Conservation (phyloP, 2,888 invertebrate genomes). For the Odontocerum albicorne region DNA sequence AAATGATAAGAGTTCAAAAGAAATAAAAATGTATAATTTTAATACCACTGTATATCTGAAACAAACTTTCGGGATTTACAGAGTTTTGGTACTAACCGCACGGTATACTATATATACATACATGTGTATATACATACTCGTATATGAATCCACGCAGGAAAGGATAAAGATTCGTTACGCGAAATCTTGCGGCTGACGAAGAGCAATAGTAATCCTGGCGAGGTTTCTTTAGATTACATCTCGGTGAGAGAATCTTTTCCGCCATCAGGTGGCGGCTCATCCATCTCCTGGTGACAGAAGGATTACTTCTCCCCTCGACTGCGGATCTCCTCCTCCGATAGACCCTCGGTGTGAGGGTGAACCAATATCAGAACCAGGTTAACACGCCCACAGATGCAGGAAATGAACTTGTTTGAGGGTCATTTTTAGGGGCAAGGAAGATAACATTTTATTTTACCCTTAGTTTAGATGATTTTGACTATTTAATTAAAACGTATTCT, state of each 20-base stretch:
- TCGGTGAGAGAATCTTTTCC: constrained; percentile 32
- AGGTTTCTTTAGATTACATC: not conserved
- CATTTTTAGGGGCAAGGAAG: not conserved
- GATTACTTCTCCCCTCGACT: constrained; percentile 27
- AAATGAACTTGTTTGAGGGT: not conserved
- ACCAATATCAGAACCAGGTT: constrained; percentile 34
- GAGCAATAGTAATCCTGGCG: constrained; percentile 14
- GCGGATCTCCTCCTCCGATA: not conserved
- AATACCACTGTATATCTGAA: no score
- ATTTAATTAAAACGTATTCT: no score
- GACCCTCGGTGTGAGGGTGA: not conserved
- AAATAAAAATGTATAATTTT: no score
- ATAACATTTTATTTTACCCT: no score
- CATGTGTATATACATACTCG: no score
- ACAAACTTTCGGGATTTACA: no score
- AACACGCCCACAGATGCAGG: constrained; percentile 6
- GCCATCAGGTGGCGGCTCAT: constrained; percentile 35
- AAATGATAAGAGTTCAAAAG: no score
- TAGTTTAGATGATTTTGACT: no score
- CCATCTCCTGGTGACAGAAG: constrained; percentile 36
- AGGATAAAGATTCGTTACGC: constrained; percentile 5
- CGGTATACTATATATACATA: no score
- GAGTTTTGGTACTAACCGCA: no score
- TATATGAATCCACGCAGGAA: not conserved
- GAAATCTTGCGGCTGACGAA: constrained; percentile 15